Evolutionary conservation across 1,140 invertebrate genomes (phyloP), one percentile per base, ranked within the genome.

Genomic region (Rhysida immarginata): DNA sequence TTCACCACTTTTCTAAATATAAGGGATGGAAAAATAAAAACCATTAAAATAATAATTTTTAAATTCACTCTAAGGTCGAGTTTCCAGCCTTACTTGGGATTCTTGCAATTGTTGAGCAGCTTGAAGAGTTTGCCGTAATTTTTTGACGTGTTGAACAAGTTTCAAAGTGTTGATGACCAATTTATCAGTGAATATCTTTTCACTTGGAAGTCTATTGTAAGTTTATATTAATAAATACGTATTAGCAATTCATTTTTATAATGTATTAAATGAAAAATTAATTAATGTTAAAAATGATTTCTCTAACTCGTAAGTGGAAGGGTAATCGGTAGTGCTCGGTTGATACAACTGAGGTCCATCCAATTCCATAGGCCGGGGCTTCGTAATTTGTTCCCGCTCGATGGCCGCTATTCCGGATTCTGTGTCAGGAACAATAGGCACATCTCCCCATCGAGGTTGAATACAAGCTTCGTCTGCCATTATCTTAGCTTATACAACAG

Each of bases 391-490:
- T 56, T 71, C 69, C 42, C 66, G 53, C 59, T 71, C 69, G 26
- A 71, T 48, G 11, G 66, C 68, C 41, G 68, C 67, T 41, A 70
- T 66, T 0, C 64, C 68, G 21, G 65, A 63, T 20, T 71, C 70
- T 5, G 62, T 63, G 24, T 71, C 69, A 24, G 62, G 57, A 18
- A 63, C 55, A 24, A 48, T 50, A 23, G 69, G 67, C 24, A 70
- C 57, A 42, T 69, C 67, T 43, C 69, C 70, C 70, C 70, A 71
- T 35, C 29, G n/a, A n/a, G n/a, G n/a, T n/a, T n/a, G n/a, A n/a
- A n/a, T n/a, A n/a, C n/a, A n/a, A n/a, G n/a, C n/a, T n/a, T n/a
- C n/a, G n/a, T n/a, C n/a, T n/a, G n/a, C n/a, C n/a, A n/a, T n/a
- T n/a, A n/a, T n/a, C n/a, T n/a, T n/a, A n/a, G n/a, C n/a, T n/a